These are phyloP conservation scores for Lycocerus yunnanus DNA, from an alignment of 2,888 invertebrate genomes.

Conservation along the genomic window DNA sequence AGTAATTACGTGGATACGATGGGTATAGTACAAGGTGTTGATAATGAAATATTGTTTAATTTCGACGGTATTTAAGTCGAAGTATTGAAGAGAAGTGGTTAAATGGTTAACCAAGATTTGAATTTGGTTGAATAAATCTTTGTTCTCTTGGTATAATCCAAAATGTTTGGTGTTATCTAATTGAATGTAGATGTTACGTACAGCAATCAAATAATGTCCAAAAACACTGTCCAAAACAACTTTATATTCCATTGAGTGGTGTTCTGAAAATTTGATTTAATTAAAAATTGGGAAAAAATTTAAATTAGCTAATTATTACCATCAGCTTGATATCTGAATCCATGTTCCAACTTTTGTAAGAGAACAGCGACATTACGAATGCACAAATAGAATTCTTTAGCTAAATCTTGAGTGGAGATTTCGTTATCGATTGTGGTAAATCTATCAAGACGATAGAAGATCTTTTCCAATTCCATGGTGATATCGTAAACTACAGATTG, in stretches of 20 bases:
- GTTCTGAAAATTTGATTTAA: not conserved
- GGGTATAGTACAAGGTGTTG: slow-evolving; percentile 3
- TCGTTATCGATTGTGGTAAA: not conserved
- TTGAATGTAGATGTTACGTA: slow-evolving; percentile 15
- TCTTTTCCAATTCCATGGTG: not conserved
- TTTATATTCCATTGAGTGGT: not conserved
- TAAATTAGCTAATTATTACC: not conserved
- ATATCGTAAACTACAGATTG: not conserved
- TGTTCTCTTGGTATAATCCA: not conserved
- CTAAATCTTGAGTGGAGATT: not conserved
- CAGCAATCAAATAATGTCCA: slow-evolving; percentile 7
- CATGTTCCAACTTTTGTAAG: slow-evolving; percentile 1
- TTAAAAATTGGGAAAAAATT: no score
- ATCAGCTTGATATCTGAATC: not conserved
- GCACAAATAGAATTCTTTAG: not conserved
- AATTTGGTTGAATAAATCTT: slow-evolving; percentile 12
- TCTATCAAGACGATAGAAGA: slow-evolving; percentile 2
- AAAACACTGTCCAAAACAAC: slow-evolving; percentile 8
- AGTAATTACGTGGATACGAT: slow-evolving; percentile 1
- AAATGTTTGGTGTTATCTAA: slow-evolving; percentile 3
- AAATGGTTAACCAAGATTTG: slow-evolving; percentile 10
- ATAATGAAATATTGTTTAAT: slow-evolving; percentile 14
- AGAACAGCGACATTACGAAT: not conserved
- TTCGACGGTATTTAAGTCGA: not conserved
- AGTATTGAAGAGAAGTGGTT: not conserved